A percentile compares a stretch with the other conserved stretches of the same genome.
phyloP scores from a whole-genome alignment of 2,888 invertebrate species.

The Chrysomela aeneicollis region DNA sequence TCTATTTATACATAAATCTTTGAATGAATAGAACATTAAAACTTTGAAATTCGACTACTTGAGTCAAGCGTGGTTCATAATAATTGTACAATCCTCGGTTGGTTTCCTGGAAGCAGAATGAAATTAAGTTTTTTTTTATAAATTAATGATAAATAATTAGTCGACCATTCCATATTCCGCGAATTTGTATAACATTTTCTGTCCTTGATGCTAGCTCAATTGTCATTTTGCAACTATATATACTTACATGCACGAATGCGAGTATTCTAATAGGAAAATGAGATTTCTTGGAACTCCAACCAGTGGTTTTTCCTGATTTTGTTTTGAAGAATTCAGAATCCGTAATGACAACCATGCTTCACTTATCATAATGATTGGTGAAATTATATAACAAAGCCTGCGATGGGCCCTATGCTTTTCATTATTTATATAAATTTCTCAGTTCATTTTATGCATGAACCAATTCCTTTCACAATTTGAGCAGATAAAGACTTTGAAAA shows the following conservation, averaged over 20 bases:
- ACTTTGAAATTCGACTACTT: no score
- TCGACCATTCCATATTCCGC: slow-evolving; percentile 12
- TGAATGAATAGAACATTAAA: no score
- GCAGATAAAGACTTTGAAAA: no score
- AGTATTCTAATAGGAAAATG: neutral
- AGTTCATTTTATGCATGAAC: no score
- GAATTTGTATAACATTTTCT: slow-evolving; percentile 12
- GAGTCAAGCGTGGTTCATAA: no score
- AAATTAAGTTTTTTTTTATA: slow-evolving; percentile 5
- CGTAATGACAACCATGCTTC: no score
- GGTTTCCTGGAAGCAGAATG: slow-evolving; percentile 7
- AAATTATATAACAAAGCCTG: no score
- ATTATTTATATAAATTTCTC: no score
- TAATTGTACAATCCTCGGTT: neutral
- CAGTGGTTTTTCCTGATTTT: slow-evolving; percentile 1
- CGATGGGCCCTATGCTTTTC: no score
- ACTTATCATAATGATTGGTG: no score
- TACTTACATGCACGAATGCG: slow-evolving; percentile 15
- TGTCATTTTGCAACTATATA: slow-evolving; percentile 14
- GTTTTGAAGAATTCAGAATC: neutral
- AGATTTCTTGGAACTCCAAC: slow-evolving; percentile 3
- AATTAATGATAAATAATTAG: slow-evolving; percentile 15
- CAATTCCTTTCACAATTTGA: no score
- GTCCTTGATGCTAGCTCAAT: slow-evolving; percentile 17
- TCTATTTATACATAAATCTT: no score